Evolutionary conservation across 2,113 vertebrate species (phyloP).

Genomic region (Hippopotamus amphibius): DNA sequence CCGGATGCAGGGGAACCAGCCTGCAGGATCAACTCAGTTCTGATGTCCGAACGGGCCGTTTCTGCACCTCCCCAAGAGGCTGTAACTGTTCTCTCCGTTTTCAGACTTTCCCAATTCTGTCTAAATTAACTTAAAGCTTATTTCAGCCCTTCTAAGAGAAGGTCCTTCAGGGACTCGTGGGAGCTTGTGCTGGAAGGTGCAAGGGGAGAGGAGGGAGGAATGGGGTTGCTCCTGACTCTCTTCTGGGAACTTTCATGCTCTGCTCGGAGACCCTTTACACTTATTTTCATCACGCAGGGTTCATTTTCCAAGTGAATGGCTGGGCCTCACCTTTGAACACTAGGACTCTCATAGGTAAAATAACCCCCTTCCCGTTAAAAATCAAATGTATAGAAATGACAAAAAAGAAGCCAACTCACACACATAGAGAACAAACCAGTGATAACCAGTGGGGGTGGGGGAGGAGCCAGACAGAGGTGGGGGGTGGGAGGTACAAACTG

Average conservation of each 20-base stretch:
- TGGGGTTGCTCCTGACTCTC: neutral
- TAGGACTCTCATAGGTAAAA: neutral
- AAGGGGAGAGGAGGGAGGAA: neutral
- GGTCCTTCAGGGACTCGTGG: neutral
- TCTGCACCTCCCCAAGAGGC: neutral
- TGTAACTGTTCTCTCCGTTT: neutral
- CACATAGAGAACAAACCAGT: neutral
- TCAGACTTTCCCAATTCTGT: neutral
- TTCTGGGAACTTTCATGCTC: neutral
- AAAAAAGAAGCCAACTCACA: neutral
- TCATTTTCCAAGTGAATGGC: neutral
- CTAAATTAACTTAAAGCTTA: neutral
- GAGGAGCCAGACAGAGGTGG: neutral
- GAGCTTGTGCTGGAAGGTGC: neutral
- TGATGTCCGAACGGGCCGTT: neutral
- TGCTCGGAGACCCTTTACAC: neutral
- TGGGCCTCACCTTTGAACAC: neutral
- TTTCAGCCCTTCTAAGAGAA: neutral
- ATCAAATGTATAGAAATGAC: too few species aligned
- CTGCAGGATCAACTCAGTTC: rapidly evolving
- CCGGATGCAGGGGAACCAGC: neutral
- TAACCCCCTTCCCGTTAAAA: neutral
- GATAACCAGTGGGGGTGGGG: neutral
- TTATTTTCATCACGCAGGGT: neutral
- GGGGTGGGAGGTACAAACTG: rapidly evolving